These are phyloP conservation scores for Ispidina lecontei DNA, from an alignment of 2,797 vertebrate genomes.

Conservation along the genomic window DNA sequence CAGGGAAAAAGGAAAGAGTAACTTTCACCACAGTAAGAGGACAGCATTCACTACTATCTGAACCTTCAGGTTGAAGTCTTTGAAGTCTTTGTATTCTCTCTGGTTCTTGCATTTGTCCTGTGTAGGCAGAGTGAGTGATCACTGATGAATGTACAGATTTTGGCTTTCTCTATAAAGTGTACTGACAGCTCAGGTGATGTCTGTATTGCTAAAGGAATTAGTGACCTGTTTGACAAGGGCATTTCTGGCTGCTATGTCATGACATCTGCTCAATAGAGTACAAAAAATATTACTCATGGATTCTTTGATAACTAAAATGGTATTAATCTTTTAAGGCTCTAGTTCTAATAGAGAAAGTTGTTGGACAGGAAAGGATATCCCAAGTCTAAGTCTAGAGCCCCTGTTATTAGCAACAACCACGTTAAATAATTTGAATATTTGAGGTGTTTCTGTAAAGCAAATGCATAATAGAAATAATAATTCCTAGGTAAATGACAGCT, in stretches of 20 bases:
- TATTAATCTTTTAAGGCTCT: not conserved
- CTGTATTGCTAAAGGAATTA: too few relatives aligned
- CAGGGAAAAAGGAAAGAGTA: too few relatives aligned
- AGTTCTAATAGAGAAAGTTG: not conserved
- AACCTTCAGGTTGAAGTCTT: too few relatives aligned
- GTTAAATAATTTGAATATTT: not conserved
- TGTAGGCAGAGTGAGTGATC: too few relatives aligned
- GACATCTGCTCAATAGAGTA: not conserved
- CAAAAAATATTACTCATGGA: not conserved
- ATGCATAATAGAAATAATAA: not conserved
- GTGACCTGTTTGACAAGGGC: not conserved
- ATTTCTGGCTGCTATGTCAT: not conserved
- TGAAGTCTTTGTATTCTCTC: too few relatives aligned
- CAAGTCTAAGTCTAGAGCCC: not conserved
- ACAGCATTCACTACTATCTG: too few relatives aligned
- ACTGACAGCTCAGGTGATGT: too few relatives aligned
- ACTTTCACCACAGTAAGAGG: too few relatives aligned
- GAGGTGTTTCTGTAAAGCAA: not conserved
- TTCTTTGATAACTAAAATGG: not conserved
- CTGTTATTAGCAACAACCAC: not conserved
- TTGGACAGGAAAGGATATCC: not conserved
- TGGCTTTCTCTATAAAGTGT: too few relatives aligned
- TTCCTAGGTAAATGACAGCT: not conserved
- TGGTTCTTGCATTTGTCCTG: too few relatives aligned
- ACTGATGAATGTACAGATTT: too few relatives aligned